Evolutionary conservation across 2,113 vertebrate species (phyloP).

Genomic region (Callipepla californica): DNA sequence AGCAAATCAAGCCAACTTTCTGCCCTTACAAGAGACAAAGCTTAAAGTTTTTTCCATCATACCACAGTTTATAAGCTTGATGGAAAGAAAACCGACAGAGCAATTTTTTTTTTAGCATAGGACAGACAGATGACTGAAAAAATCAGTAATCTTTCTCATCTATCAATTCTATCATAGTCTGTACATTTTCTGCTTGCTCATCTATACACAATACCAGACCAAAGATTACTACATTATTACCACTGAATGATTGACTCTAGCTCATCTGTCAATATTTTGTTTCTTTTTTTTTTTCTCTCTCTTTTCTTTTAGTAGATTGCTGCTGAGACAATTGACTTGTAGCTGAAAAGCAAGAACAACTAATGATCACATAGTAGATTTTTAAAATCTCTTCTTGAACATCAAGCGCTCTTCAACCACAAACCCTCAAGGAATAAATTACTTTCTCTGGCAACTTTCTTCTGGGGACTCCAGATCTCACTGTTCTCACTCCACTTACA

Average conservation of each 20-base stretch:
- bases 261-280: neutral
- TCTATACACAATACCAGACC: neutral
- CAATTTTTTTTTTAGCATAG: neutral
- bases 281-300: neutral
- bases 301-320: neutral
- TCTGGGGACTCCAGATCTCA: neutral
- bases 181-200: neutral
- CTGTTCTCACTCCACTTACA: neutral
- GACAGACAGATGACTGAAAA: neutral
- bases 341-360: neutral
- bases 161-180: neutral
- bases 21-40: neutral
- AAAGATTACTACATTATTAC: neutral
- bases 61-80: neutral
- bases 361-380: neutral
- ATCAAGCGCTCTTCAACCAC: neutral
- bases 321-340: slow-evolving; percentile 4
- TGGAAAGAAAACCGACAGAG: neutral
- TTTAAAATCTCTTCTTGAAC: neutral
- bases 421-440: slow-evolving; percentile 1
- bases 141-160: neutral
- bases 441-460: neutral
- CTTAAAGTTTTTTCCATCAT: neutral
- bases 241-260: neutral
- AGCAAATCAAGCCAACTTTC: neutral